Percentiles rank a stretch among this genome's conserved stretches.
Evolutionary conservation across 2,113 vertebrate genomes (phyloP).

Genomic region (Benitochromis conjunctus): DNA sequence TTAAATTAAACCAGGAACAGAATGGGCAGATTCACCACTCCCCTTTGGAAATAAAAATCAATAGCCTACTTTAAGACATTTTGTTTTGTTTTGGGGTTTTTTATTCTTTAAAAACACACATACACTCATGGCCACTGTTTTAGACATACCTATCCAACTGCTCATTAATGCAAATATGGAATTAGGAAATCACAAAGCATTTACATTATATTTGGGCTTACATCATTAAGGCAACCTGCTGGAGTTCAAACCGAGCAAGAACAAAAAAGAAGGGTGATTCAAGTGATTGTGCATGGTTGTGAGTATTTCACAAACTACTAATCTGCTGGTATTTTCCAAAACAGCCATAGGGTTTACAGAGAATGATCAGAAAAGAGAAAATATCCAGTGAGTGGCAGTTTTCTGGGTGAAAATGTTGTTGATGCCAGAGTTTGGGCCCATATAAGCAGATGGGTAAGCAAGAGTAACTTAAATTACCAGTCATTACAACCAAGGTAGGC

Average conservation of each 20-base stretch:
- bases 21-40: background rate
- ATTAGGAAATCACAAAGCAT: background rate
- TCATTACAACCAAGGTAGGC: background rate
- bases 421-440: background rate
- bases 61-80: conserved; percentile 7
- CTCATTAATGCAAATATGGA: background rate
- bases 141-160: background rate
- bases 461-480: background rate
- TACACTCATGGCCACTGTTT: background rate
- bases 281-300: background rate
- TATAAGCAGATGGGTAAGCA: background rate
- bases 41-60: background rate
- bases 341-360: background rate
- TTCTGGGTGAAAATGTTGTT: background rate
- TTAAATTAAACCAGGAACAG: background rate
- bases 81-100: background rate
- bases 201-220: background rate
- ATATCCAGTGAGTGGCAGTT: background rate
- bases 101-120: background rate
- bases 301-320: background rate
- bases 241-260: background rate
- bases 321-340: background rate
- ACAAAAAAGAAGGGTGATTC: background rate
- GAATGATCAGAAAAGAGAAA: background rate
- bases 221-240: background rate